These are phyloP conservation scores for Zygogramma bicolorata DNA, from an alignment of 2,888 invertebrate genomes.

Conservation along the genomic window DNA sequence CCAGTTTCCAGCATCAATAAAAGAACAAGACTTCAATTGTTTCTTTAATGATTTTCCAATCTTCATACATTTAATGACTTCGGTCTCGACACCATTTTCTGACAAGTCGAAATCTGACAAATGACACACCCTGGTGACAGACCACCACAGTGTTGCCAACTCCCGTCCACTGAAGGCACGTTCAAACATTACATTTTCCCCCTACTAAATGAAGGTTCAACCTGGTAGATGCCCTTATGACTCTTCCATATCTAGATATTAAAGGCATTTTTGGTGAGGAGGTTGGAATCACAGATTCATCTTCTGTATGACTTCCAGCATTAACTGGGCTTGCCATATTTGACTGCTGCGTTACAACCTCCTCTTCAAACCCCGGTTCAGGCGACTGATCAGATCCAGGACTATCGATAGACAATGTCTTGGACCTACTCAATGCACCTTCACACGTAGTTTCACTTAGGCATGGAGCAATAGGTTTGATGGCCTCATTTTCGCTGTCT, in stretches of 20 bases:
- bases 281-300: not conserved
- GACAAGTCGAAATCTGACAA: too few species aligned
- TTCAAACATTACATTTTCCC: not conserved
- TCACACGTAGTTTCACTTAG: not conserved
- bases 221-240: not conserved
- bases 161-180: not conserved
- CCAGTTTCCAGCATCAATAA: too few species aligned
- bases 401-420: not conserved
- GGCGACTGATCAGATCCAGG: not conserved
- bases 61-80: too few species aligned
- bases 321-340: not conserved
- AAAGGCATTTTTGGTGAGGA: not conserved
- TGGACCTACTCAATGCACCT: not conserved
- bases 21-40: too few species aligned
- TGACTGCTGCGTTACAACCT: not conserved
- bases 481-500: not conserved
- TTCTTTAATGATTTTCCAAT: too few species aligned
- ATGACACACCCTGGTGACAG: not conserved
- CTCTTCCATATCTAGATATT: not conserved
- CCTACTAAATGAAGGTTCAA: not conserved
- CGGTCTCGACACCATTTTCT: not conserved
- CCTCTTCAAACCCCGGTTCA: not conserved
- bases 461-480: not conserved
- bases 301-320: too few species aligned
- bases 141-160: not conserved